Evolutionary conservation across 2,797 vertebrate genomes (phyloP), one percentile per base, ranked within the genome.

Genomic region (Lagocephalus sceleratus): DNA sequence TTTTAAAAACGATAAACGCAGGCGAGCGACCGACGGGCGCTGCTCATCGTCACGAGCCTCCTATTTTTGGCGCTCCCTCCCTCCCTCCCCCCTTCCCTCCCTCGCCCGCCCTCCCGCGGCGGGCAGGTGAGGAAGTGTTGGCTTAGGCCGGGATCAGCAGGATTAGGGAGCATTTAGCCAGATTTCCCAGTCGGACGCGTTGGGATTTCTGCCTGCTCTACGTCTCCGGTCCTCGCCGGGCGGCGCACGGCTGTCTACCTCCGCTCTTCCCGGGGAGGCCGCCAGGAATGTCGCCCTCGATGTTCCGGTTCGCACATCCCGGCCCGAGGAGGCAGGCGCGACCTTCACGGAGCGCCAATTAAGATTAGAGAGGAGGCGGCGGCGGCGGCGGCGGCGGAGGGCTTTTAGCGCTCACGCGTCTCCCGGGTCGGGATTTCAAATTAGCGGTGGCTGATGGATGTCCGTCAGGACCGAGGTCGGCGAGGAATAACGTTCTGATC

Each of bases 111-210:
- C 83, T 87, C 85, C 85, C 87, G 83, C 73, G 85, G 54, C 78
- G 57, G 64, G 75, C 82, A 84, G 86, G 81, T 85, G 83, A 87
- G 89, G 90, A 91, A 90, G 85, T 75, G 73, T 86, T 84, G 79
- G 87, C 80, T 90, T 90, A 81, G 80, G 69, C 57, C 2, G 67
- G 75, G 87, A 86, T 90, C 84, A 85, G 54, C 79, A 20, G 85
- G 87, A 90, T 90, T 91, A 89, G 67, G 66, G 65, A 61, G 85
- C 78, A 85, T 91, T 91, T 89, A 88, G 74, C 71, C 62, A 81
- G 83, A 87, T 86, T 87, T 88, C 85, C 86, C 87, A 87, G 77
- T 85, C 78, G 82, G 82, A 79, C 80, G 72, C 69, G 54, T 72
- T 54, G 76, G 75, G 87, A 88, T 83, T 84, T 82, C 85, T 62